Conservation (phyloP, 2,113 vertebrate genomes). For the Chlamydotis undulata region DNA sequence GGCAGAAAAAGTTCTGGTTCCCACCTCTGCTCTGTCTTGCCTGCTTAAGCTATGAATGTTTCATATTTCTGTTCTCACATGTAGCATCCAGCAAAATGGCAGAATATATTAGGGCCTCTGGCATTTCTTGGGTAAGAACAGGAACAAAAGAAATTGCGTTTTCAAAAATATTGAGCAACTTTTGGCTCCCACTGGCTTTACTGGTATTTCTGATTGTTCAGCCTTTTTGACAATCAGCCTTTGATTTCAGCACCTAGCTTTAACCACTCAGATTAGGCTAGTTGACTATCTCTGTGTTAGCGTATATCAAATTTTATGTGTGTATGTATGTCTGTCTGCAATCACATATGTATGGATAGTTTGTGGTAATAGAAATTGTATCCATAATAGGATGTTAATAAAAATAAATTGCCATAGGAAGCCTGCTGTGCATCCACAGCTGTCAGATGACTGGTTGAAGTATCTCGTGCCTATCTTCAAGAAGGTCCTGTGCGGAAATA, state of each 20-base stretch:
- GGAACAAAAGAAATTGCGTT: background rate
- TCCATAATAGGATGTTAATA: background rate
- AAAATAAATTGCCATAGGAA: background rate
- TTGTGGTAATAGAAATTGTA: background rate
- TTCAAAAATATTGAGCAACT: background rate
- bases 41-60: background rate
- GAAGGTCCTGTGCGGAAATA: background rate
- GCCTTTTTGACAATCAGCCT: background rate
- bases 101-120: background rate
- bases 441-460: background rate
- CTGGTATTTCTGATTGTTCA: background rate
- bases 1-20: background rate
- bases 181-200: background rate
- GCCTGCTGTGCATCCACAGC: background rate
- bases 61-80: background rate
- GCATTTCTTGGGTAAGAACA: background rate
- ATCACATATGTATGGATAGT: background rate
- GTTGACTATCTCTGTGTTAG: background rate
- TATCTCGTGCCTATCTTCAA: background rate
- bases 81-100: background rate
- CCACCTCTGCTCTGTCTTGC: background rate
- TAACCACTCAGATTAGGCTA: background rate
- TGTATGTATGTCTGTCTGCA: background rate
- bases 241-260: background rate
- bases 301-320: background rate